These are phyloP conservation scores for Sorex fumeus DNA, from an alignment of 2,113 vertebrate species.

Conservation along the genomic window DNA sequence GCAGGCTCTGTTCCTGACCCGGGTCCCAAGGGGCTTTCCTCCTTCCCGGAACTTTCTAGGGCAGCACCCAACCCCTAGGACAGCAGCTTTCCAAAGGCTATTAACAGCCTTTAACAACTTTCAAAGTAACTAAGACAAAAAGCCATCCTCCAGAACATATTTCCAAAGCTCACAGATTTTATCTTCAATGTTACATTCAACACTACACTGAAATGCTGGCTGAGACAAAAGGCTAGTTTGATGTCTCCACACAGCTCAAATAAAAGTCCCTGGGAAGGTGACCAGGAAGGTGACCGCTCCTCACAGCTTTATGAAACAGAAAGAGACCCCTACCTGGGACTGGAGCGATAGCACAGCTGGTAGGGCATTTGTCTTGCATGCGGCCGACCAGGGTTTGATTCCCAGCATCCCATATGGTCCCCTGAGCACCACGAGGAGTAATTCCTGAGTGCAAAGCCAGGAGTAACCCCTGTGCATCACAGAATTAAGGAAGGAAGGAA, in stretches of 20 bases:
- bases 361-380: too few species aligned
- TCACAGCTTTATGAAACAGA: conserved; percentile 27
- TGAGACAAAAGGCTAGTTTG: background rate
- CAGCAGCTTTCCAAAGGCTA: background rate
- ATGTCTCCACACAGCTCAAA: conserved; percentile 5
- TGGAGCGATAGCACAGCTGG: too few species aligned
- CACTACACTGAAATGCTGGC: background rate
- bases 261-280: background rate
- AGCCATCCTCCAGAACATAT: conserved; percentile 47
- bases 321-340: too few species aligned
- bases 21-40: too few species aligned
- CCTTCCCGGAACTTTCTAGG: conserved; percentile 29
- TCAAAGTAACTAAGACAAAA: conserved; percentile 14
- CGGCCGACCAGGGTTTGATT: too few species aligned
- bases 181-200: conserved; percentile 27
- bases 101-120: too few species aligned
- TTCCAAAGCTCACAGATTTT: conserved; percentile 39
- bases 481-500: too few species aligned
- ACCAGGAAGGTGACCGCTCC: too few species aligned
- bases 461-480: too few species aligned
- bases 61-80: background rate
- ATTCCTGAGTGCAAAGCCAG: too few species aligned
- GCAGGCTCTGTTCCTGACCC: background rate
- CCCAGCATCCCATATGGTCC: too few species aligned
- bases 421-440: too few species aligned